Conservation (phyloP, 64 coral and sea anemone genomes). For the Cladopsammia gracilis region DNA sequence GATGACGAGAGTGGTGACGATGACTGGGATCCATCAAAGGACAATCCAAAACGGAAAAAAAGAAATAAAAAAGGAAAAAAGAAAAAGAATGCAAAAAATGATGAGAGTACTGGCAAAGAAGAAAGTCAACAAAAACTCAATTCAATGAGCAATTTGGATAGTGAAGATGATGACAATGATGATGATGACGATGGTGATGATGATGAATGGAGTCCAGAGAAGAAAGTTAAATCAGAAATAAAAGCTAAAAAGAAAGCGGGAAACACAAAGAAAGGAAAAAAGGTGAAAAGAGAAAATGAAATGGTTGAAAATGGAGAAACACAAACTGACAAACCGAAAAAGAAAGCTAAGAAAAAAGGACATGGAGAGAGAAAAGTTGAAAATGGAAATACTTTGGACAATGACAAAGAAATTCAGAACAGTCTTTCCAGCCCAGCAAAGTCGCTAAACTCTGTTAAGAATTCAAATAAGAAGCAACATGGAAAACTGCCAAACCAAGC, state of each 20-base stretch:
- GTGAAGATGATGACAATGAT: not conserved
- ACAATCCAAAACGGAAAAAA: constrained; percentile 70
- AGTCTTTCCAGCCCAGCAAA: not conserved
- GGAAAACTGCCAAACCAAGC: not conserved
- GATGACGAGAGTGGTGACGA: constrained; percentile 81
- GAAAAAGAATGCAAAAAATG: constrained; percentile 59
- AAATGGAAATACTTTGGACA: not conserved
- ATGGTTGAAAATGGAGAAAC: constrained; percentile 1
- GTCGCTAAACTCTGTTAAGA: not conserved
- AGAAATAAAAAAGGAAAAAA: constrained; percentile 61
- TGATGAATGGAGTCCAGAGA: constrained; percentile 37
- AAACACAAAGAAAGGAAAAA: constrained; percentile 46
- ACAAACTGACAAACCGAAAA: constrained; percentile 27
- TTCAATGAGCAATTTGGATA: not conserved
- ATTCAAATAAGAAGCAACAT: not conserved
- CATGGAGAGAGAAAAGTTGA: not conserved
- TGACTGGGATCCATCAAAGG: constrained; percentile 91
- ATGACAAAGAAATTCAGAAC: not conserved
- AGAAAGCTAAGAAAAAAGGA: constrained; percentile 32
- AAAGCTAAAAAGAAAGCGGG: not conserved
- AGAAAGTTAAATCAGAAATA: constrained; percentile 28
- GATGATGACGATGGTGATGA: constrained; percentile 39
- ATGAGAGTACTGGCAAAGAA: not conserved
- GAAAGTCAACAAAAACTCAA: not conserved
- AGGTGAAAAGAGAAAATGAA: constrained; percentile 12